Evolutionary conservation across 2,888 invertebrate genomes (phyloP).

Genomic region (Coenonympha glycerion): DNA sequence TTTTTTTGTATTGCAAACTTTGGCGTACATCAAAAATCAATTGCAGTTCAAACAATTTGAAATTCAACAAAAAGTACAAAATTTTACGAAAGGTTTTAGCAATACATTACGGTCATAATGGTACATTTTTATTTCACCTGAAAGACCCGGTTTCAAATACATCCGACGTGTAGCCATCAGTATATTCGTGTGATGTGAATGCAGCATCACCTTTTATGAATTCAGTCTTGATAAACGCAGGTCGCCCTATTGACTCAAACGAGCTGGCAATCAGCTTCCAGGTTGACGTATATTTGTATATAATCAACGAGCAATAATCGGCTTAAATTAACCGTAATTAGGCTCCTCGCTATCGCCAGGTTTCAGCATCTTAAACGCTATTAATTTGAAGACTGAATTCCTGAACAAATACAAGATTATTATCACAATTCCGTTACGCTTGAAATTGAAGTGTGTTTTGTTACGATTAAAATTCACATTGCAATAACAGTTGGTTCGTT

Average conservation of each 20-base stretch:
- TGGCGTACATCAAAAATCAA: no score
- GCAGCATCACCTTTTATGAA: not conserved
- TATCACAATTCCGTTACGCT: not conserved
- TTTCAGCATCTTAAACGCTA: conserved; percentile 15
- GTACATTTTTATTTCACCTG: not conserved
- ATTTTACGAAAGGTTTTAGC: no score
- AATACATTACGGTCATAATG: no score
- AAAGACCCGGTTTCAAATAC: not conserved
- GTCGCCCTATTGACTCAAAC: conserved; percentile 24
- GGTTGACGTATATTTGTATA: conserved; percentile 24
- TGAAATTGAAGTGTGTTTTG: conserved; percentile 13
- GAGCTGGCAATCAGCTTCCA: conserved; percentile 21
- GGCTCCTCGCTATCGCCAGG: conserved; percentile 9
- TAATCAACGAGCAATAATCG: conserved; percentile 17
- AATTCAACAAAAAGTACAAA: no score
- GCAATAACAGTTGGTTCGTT: not conserved
- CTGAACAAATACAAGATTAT: conserved; percentile 13
- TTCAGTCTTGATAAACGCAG: conserved; percentile 17
- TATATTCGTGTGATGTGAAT: not conserved
- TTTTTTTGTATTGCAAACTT: no score
- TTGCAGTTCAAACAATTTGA: no score
- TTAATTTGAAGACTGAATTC: conserved; percentile 17
- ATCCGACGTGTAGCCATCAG: no score
- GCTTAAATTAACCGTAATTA: conserved; percentile 20
- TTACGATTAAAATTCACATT: not conserved